Evolutionary conservation across 2,797 vertebrate species (phyloP).

Genomic region (Anguilla obscura): DNA sequence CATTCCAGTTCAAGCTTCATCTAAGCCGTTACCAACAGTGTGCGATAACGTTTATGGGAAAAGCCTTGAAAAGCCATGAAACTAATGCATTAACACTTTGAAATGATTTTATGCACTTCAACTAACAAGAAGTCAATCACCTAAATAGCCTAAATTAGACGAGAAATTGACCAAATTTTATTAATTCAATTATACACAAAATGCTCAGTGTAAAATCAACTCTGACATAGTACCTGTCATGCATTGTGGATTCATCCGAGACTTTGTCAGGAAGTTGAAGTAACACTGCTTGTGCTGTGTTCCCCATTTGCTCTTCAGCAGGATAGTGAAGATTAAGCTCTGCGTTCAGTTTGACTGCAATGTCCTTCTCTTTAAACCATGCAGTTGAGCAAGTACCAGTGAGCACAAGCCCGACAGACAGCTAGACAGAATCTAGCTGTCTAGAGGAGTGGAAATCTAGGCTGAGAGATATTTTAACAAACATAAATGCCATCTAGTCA

Average conservation of each 20-base stretch:
- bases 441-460: no score
- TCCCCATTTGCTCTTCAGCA: neutral
- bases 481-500: no score
- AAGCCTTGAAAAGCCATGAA: neutral
- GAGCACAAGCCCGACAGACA: no score
- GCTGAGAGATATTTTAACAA: no score
- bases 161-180: neutral
- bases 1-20: slow-evolving; percentile 8
- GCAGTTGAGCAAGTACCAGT: neutral
- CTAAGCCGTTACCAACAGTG: neutral
- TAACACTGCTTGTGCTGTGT: neutral
- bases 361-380: neutral
- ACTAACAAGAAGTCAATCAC: neutral
- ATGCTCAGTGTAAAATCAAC: neutral
- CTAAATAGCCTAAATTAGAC: neutral
- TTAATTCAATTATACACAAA: neutral
- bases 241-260: neutral
- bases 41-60: neutral
- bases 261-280: neutral
- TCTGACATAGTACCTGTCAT: neutral
- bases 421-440: no score
- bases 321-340: neutral
- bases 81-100: neutral
- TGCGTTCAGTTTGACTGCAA: neutral
- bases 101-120: neutral